These are phyloP conservation scores for Drosophila albomicans DNA, from an alignment of 1,140 invertebrate species.

Conservation along the genomic window DNA sequence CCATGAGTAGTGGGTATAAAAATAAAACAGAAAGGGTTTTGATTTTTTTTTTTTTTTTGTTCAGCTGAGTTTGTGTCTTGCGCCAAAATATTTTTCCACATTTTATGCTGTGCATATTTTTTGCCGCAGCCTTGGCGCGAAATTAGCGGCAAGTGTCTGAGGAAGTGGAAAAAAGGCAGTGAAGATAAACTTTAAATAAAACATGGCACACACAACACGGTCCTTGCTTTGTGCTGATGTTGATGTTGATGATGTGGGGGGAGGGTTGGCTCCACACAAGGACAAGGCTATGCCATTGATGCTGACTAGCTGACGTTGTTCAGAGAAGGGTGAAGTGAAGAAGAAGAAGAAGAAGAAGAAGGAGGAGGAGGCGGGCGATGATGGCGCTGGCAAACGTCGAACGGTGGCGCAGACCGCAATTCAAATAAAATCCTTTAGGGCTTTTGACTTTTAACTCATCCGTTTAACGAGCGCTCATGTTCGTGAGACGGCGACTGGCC, in stretches of 20 bases:
- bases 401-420: conserved; percentile 74
- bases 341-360: not conserved
- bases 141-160: conserved; percentile 70
- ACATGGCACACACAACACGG: conserved; percentile 64
- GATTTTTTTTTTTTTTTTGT: conserved; percentile 1
- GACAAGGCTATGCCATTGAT: conserved; percentile 9
- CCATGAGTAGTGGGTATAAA: too few species aligned
- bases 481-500: conserved; percentile 69
- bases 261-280: not conserved
- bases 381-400: conserved; percentile 59
- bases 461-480: conserved; percentile 82
- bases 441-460: conserved; percentile 84
- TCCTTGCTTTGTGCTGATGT: too few species aligned
- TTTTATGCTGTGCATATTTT: conserved; percentile 78
- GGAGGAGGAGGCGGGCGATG: not conserved
- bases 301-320: not conserved
- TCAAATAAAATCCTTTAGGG: conserved; percentile 84
- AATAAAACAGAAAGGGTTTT: conserved; percentile 2
- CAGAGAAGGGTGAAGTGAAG: not conserved
- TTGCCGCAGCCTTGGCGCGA: conserved; percentile 67
- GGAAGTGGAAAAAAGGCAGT: conserved; percentile 50
- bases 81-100: conserved; percentile 79
- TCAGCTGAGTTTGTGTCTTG: conserved; percentile 44
- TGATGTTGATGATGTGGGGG: not conserved
- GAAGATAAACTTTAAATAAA: conserved; percentile 83